A percentile compares a stretch with the other conserved stretches of the same genome.
Evolutionary conservation across 2,797 vertebrate species (phyloP).

Genomic region (Sus cebifrons): DNA sequence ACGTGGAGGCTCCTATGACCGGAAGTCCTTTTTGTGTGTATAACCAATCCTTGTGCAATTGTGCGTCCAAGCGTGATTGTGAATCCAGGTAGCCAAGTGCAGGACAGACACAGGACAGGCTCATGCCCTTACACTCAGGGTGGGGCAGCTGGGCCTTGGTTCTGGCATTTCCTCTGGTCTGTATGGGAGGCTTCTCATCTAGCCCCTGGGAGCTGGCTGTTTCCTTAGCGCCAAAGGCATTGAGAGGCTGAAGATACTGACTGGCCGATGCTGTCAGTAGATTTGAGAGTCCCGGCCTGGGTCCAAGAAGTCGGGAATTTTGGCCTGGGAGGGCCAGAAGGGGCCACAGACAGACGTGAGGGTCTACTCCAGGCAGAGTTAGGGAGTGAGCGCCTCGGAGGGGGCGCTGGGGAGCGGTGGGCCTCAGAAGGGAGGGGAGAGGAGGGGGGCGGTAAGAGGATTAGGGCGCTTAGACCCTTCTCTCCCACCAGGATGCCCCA

Average conservation of each 20-base stretch:
- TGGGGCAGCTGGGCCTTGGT: neutral
- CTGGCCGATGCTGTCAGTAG: conserved; percentile 88
- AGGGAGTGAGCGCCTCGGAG: conserved; percentile 70
- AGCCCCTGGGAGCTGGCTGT: conserved; percentile 3
- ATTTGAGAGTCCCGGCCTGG: conserved; percentile 89
- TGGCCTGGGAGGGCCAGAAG: conserved; percentile 16
- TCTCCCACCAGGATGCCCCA: conserved; percentile 89
- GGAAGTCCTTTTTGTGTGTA: neutral
- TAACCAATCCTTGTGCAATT: conserved; percentile 17
- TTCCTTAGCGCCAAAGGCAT: neutral
- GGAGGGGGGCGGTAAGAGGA: conserved; percentile 98
- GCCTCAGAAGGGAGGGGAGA: conserved; percentile 93
- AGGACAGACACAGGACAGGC: neutral
- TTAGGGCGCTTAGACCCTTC: conserved; percentile 99
- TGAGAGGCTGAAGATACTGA: neutral
- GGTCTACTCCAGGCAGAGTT: conserved; percentile 94
- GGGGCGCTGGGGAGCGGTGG: neutral
- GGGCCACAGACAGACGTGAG: conserved; percentile 84
- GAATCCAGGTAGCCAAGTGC: neutral
- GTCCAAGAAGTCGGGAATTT: conserved; percentile 62
- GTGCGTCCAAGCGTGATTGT: conserved; percentile 9
- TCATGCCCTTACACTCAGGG: neutral
- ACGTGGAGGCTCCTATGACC: neutral
- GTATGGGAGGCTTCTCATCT: neutral
- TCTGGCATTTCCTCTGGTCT: neutral